Evolutionary conservation across 2,797 vertebrate species (phyloP).

Genomic region (Coregonus suidteri): DNA sequence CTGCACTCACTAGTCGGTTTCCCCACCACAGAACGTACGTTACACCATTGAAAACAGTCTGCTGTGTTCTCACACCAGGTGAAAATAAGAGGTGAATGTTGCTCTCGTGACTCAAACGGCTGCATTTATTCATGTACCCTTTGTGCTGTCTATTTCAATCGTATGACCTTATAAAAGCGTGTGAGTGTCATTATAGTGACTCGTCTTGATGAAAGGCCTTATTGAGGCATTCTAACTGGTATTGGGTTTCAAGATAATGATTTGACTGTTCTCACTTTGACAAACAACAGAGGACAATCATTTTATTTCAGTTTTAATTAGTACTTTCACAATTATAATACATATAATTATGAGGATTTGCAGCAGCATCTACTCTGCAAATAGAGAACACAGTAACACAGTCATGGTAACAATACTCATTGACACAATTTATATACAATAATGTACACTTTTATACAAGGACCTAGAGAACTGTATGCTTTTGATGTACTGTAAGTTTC

Average conservation of each 20-base stretch:
- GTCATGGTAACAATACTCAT: neutral
- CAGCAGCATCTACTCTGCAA: neutral
- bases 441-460: constrained; percentile 59
- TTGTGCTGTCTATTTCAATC: no score
- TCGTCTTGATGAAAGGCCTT: neutral
- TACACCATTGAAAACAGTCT: constrained; percentile 42
- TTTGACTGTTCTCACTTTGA: neutral
- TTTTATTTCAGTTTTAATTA: constrained; percentile 2
- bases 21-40: constrained; percentile 58
- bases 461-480: neutral
- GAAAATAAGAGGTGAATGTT: neutral
- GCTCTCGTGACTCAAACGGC: neutral
- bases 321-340: neutral
- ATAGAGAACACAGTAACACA: neutral
- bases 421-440: constrained; percentile 57
- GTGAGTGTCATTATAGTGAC: neutral
- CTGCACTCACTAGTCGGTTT: constrained; percentile 32
- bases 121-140: neutral
- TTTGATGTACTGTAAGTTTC: neutral
- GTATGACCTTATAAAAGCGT: no score
- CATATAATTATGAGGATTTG: neutral
- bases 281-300: neutral
- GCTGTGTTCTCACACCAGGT: neutral
- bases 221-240: no score
- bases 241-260: no score